Evolutionary conservation across 2,888 invertebrate genomes (phyloP), one percentile per base, ranked within the genome.

Genomic region (Scaptomyza caliginosa): DNA sequence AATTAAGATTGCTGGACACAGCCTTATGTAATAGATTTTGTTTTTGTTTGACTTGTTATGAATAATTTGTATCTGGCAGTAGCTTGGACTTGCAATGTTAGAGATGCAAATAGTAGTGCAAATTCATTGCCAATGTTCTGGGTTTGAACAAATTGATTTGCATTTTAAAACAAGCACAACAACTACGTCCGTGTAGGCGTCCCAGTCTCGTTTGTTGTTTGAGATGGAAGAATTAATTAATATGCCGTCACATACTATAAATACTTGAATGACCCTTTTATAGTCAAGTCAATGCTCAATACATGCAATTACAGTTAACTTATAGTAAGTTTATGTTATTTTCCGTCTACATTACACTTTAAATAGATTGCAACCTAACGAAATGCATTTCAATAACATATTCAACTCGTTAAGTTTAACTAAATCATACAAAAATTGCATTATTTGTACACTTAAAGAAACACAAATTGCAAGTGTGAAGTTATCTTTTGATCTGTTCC

Each of bases 141-240:
- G 45, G 38, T 50, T 36, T 24, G n/a, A n/a, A 51, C 79, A 57
- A 84, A 85, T 82, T 54, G 59, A 78, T 82, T 85, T 78, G 76
- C 79, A 75, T 73, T 63, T 16, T 46, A 40, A 42, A 54, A 60
- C 40, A 73, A 49, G 8, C 42, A 21, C 34, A 24, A 13, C 17
- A 46, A 38, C 38, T 19, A 26, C 17, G 8, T 2, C 17, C 63
- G 32, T 45, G 43, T 38, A 52, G 65, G 66, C 70, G 43, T 30
- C 54, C 49, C 52, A 51, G 60, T 6, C 56, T 59, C 56, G 66
- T 65, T 65, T 60, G 59, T 60, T 69, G 48, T 49, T 42, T 50
- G 43, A 54, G 46, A 30, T 40, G 32, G 24, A 57, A 36, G 49
- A 56, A 70, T 66, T 42, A 51, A 69, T 73, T 74, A 42, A 50